A percentile compares a stretch with the other conserved stretches of the same genome.
Conservation (phyloP, 2,797 vertebrate genomes). For the Pangasius larnaudii region DNA sequence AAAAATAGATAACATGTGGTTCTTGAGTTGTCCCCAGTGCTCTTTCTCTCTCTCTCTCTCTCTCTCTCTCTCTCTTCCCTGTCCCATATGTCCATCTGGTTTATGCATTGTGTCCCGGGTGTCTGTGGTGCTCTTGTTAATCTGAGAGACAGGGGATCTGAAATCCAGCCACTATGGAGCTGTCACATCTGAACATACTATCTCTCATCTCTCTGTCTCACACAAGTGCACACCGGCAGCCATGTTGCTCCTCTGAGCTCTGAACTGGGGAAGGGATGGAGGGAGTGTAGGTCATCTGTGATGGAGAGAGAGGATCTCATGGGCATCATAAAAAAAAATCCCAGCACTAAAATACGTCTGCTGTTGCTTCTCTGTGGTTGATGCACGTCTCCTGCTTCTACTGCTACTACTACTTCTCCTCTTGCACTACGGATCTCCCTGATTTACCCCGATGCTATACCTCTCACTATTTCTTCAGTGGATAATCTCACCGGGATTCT, state of each 20-base stretch:
- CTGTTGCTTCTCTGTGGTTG: background rate
- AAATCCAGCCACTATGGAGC: slow-evolving; percentile 14
- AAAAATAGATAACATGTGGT: slow-evolving; percentile 10
- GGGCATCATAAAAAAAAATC: slow-evolving; percentile 24
- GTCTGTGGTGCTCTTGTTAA: slow-evolving; percentile 30
- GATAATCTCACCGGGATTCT: background rate
- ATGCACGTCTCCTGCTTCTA: background rate
- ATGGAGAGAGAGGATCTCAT: background rate
- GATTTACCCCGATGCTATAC: background rate
- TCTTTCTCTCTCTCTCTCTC: background rate
- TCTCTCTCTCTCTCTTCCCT: background rate
- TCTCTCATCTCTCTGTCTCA: background rate
- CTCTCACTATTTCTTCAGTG: background rate
- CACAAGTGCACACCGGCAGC: background rate
- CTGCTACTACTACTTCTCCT: background rate
- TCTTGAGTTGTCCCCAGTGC: slow-evolving; percentile 13
- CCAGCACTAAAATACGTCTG: slow-evolving; percentile 30
- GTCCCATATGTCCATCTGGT: slow-evolving; percentile 26
- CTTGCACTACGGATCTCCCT: background rate
- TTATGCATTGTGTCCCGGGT: slow-evolving; percentile 31
- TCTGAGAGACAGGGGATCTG: slow-evolving; percentile 12
- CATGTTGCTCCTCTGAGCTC: slow-evolving; percentile 13
- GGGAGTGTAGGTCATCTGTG: slow-evolving; percentile 12
- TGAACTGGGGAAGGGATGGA: slow-evolving; percentile 1
- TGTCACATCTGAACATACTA: slow-evolving; percentile 4